phyloP scores from a whole-genome alignment of 2,113 vertebrate genomes.

The Syrmaticus mikado region DNA sequence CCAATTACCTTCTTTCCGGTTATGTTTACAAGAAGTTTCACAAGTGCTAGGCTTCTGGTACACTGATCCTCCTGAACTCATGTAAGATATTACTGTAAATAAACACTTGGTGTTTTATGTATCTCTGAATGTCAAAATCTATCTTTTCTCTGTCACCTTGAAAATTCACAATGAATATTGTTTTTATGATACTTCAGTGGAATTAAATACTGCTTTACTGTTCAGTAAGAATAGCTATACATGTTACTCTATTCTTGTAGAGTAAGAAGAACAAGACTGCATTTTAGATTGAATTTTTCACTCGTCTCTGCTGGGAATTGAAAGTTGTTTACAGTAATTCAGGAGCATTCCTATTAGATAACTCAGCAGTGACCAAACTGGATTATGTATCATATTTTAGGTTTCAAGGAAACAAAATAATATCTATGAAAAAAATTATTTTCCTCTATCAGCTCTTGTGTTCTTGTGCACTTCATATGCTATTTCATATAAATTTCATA shows the following conservation, averaged over 20 bases:
- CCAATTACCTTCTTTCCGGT: neutral
- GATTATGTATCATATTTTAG: neutral
- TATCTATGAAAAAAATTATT: neutral
- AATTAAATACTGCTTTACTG: neutral
- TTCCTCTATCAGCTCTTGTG: neutral
- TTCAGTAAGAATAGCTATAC: neutral
- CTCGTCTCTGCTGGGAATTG: neutral
- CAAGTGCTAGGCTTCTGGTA: neutral
- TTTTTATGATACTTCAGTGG: neutral
- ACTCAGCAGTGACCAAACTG: neutral
- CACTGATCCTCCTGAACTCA: neutral
- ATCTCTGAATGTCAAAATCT: neutral
- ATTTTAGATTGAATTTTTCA: slow-evolving; percentile 34
- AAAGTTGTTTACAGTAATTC: slow-evolving; percentile 26
- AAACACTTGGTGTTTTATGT: neutral
- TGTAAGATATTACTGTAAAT: neutral
- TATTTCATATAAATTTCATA: neutral
- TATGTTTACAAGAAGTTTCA: neutral
- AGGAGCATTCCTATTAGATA: neutral
- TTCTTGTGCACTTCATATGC: neutral
- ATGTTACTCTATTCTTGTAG: neutral
- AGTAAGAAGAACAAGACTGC: neutral
- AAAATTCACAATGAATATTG: neutral
- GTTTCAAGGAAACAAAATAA: neutral
- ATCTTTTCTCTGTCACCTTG: neutral